Evolutionary conservation across 2,797 vertebrate genomes (phyloP).

Genomic region (Linurgus olivaceus): DNA sequence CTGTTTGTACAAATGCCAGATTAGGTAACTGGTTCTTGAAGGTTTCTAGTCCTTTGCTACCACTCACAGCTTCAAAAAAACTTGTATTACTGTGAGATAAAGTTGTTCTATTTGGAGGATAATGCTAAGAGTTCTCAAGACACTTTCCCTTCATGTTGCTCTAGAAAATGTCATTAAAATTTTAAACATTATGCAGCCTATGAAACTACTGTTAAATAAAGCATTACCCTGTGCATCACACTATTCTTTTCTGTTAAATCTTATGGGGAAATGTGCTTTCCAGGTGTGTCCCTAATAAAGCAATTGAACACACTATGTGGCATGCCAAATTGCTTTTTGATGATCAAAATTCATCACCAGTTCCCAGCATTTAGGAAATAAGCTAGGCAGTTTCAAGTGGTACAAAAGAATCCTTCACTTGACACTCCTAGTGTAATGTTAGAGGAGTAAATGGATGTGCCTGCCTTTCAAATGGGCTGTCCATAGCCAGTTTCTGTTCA

Average conservation of each 20-base stretch:
- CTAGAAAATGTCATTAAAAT: not conserved
- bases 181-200: not conserved
- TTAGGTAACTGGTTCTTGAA: not conserved
- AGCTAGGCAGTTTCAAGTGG: not conserved
- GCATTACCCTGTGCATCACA: not conserved
- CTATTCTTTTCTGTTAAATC: not conserved
- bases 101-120: not conserved
- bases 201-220: not conserved
- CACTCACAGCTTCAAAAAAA: not conserved
- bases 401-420: not conserved
- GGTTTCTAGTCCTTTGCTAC: not conserved
- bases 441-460: not conserved
- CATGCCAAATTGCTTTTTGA: conserved; percentile 24
- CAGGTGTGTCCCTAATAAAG: not conserved
- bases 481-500: not conserved
- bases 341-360: not conserved
- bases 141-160: not conserved
- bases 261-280: conserved; percentile 1
- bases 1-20: not conserved
- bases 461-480: not conserved
- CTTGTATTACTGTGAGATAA: not conserved
- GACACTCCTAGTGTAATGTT: not conserved
- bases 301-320: not conserved
- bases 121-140: not conserved
- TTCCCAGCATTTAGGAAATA: not conserved